Conservation (phyloP, 1,140 invertebrate genomes). For the Aphis craccivora region DNA sequence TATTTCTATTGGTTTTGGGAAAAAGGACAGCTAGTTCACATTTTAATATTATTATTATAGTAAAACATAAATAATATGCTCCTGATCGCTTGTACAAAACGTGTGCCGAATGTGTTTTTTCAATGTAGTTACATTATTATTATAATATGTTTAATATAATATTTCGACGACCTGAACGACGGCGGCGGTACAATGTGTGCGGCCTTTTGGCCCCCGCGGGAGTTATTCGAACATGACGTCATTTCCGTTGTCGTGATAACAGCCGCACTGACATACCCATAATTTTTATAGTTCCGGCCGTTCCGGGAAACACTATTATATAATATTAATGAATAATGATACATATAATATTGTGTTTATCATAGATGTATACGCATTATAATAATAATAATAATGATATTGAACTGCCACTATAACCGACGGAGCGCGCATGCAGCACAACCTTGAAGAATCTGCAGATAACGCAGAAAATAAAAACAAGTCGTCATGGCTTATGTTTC, state of each 20-base stretch:
- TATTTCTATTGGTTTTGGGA: no score
- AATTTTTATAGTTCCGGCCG: constrained; percentile 7
- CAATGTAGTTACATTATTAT: not conserved
- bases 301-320: not conserved
- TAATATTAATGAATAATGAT: constrained; percentile 12
- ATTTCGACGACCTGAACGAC: not conserved
- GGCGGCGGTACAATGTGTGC: constrained; percentile 8
- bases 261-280: not conserved
- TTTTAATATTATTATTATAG: no score
- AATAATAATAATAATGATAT: not conserved
- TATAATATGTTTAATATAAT: not conserved
- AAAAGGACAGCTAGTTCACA: no score
- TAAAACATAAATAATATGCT: no score
- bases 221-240: constrained; percentile 1
- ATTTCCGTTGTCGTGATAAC: constrained; percentile 14
- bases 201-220: not conserved
- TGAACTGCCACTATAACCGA: not conserved
- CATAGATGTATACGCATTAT: not conserved
- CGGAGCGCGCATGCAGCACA: not conserved
- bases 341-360: not conserved
- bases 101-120: not conserved
- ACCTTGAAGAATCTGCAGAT: constrained; percentile 7
- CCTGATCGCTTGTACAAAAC: no score
- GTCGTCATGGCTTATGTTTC: not conserved
- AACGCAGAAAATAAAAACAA: constrained; percentile 16